These are phyloP conservation scores for Labeo catla DNA, from an alignment of 2,113 vertebrate species.

Conservation along the genomic window DNA sequence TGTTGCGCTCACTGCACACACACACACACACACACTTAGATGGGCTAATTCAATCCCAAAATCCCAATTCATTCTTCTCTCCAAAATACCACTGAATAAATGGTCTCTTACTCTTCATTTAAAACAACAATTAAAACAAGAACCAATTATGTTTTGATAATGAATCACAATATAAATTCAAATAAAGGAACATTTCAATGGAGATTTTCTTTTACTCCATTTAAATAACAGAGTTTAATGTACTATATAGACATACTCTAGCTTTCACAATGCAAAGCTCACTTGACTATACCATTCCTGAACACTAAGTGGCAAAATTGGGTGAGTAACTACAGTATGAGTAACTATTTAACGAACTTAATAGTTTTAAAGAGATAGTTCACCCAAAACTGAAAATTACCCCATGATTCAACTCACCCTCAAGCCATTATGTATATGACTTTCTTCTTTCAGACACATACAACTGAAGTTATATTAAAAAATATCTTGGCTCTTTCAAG, in stretches of 20 bases:
- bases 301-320: no score
- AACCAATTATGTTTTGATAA: slow-evolving; percentile 1
- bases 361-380: no score
- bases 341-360: no score
- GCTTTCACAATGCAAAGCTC: not conserved
- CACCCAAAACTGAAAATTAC: no score
- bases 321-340: no score
- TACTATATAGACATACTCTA: not conserved
- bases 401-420: no score
- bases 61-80: not conserved
- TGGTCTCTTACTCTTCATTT: not conserved
- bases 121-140: slow-evolving; percentile 10
- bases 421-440: no score
- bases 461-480: no score
- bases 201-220: not conserved
- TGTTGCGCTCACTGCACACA: slow-evolving; percentile 59
- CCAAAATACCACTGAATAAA: slow-evolving; percentile 6
- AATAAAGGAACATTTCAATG: not conserved
- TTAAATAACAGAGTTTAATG: not conserved
- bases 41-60: not conserved
- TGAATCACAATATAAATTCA: not conserved
- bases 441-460: no score
- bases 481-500: no score
- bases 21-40: slow-evolving; percentile 26
- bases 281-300: no score